Percentiles rank a stretch among this genome's conserved stretches.
These are phyloP conservation scores for Diarsia mendica DNA, from an alignment of 2,888 invertebrate species.

Conservation along the genomic window DNA sequence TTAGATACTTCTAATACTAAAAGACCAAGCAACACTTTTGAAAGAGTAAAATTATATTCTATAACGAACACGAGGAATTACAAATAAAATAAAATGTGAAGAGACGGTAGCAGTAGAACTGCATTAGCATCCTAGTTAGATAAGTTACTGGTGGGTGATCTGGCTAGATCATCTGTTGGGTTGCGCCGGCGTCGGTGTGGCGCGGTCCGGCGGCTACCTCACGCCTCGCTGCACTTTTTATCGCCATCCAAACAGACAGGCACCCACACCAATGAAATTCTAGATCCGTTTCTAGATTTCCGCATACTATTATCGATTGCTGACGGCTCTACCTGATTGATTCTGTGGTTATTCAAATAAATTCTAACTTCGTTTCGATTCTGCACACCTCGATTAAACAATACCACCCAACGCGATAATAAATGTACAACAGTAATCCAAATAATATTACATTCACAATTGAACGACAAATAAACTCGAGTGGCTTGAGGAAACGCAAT, in stretches of 20 bases:
- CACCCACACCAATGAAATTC: conserved; percentile 55
- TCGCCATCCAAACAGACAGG: conserved; percentile 61
- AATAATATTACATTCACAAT: conserved; percentile 67
- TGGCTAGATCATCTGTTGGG: conserved; percentile 3
- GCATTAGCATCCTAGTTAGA: background rate
- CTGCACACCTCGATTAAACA: conserved; percentile 17
- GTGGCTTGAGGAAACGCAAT: conserved; percentile 87
- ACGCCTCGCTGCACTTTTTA: conserved; percentile 57
- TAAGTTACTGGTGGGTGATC: conserved; percentile 11
- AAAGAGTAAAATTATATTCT: background rate
- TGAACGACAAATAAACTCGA: conserved; percentile 84
- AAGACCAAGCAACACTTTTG: background rate
- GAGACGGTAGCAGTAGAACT: background rate
- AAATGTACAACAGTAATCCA: conserved; percentile 50
- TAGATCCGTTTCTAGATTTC: conserved; percentile 64
- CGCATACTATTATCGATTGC: conserved; percentile 23
- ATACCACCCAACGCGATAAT: conserved; percentile 27
- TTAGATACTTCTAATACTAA: background rate
- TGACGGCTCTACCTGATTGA: conserved; percentile 9
- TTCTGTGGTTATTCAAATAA: conserved; percentile 13
- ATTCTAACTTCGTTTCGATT: conserved; percentile 10
- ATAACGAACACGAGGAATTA: background rate
- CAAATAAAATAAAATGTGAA: background rate
- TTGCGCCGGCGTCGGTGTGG: conserved; percentile 43
- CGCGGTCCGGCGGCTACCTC: conserved; percentile 45